Evolutionary conservation across 2,113 vertebrate species (phyloP).

Genomic region (Puffinus mauretanicus): DNA sequence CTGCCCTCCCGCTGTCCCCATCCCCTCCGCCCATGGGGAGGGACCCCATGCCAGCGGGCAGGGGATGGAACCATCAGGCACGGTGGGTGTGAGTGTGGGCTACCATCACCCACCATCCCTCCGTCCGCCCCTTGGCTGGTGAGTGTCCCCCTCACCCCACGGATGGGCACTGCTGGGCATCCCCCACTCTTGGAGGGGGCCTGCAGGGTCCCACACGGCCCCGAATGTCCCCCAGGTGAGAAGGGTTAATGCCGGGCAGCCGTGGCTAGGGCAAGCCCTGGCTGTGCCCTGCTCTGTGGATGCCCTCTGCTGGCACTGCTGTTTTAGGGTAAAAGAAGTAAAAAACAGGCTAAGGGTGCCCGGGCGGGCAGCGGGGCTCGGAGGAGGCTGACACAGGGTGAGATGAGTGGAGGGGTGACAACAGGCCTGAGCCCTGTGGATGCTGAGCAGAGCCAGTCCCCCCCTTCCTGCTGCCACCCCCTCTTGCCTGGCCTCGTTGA

Average conservation of each 20-base stretch:
- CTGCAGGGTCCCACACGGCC: not conserved
- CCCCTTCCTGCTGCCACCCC: not conserved
- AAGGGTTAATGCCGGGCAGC: not conserved
- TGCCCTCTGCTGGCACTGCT: not conserved
- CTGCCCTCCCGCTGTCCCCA: not conserved
- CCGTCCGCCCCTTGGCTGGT: not conserved
- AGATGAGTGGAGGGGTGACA: not conserved
- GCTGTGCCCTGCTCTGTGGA: not conserved
- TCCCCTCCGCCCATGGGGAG: not conserved
- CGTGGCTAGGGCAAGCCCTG: not conserved
- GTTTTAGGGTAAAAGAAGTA: not conserved
- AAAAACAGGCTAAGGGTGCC: not conserved
- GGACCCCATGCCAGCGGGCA: not conserved
- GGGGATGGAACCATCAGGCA: fast-evolving
- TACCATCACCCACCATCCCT: not conserved
- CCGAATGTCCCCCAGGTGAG: fast-evolving
- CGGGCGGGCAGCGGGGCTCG: not conserved
- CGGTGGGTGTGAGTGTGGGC: not conserved
- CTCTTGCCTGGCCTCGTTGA: not conserved
- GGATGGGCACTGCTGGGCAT: not conserved
- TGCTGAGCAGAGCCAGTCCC: not conserved
- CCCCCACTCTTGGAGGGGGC: not conserved
- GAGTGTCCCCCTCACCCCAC: not conserved
- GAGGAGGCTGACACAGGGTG: fast-evolving
- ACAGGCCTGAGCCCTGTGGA: fast-evolving